Percentiles rank a stretch among this genome's conserved stretches.
phyloP scores from a whole-genome alignment of 2,888 invertebrate genomes.

The Odontomyia ornata region DNA sequence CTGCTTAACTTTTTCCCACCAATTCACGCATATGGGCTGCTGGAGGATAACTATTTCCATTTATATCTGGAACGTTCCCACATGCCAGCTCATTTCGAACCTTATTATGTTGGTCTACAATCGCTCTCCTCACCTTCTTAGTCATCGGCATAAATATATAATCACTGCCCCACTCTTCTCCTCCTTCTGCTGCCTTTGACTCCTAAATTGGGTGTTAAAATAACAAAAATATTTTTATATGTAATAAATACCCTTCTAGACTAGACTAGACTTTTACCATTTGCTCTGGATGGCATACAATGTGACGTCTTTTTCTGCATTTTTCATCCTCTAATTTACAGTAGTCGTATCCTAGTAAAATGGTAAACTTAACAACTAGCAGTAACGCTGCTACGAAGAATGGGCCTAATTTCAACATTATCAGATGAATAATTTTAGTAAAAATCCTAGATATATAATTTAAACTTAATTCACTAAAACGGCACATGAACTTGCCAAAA shows the following conservation, averaged over 20 bases:
- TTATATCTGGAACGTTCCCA: neutral
- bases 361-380: neutral
- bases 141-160: conserved; percentile 17
- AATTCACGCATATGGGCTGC: conserved; percentile 34
- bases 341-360: neutral
- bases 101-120: conserved; percentile 18
- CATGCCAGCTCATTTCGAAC: conserved; percentile 29
- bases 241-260: no score
- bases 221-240: neutral
- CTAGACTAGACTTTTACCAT: no score
- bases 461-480: no score
- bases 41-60: neutral
- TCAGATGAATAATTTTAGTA: no score
- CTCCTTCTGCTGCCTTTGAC: neutral
- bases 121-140: neutral
- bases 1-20: no score
- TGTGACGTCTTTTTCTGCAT: neutral
- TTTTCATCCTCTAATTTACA: neutral
- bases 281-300: conserved; percentile 21
- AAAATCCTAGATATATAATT: no score
- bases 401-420: no score
- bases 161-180: neutral
- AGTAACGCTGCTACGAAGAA: neutral
- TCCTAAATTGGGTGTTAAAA: neutral
- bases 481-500: no score